Conservation (phyloP, 2,888 invertebrate species). For the Therioaphis trifolii region DNA sequence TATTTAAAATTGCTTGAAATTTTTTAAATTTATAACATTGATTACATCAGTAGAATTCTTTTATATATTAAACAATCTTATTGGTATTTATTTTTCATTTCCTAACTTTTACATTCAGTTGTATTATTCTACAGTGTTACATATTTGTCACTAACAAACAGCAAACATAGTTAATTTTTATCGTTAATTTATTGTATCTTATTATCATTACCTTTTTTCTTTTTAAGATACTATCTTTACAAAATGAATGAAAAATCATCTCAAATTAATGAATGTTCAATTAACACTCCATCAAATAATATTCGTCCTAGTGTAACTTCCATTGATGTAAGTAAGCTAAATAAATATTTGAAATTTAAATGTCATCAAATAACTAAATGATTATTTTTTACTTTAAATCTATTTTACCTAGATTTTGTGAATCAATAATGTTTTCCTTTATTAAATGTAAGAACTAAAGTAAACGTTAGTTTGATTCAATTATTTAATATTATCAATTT, state of each 20-base stretch:
- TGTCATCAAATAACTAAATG: neutral
- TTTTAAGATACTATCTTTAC: neutral
- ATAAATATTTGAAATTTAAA: neutral
- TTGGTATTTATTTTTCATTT: too few species aligned
- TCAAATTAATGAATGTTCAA: conserved; percentile 24
- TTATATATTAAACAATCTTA: too few species aligned
- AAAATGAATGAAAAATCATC: conserved; percentile 36
- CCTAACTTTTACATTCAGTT: too few species aligned
- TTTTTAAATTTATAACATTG: too few species aligned
- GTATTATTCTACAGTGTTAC: too few species aligned
- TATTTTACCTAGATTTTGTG: neutral
- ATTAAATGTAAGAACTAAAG: too few species aligned
- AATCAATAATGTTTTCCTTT: neutral
- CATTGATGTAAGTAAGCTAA: conserved; percentile 34
- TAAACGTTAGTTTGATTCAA: too few species aligned
- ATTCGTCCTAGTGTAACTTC: conserved; percentile 9
- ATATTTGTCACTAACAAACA: too few species aligned
- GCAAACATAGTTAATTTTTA: too few species aligned
- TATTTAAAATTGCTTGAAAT: too few species aligned
- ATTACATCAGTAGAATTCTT: too few species aligned
- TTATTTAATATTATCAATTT: neutral
- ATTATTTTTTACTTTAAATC: neutral
- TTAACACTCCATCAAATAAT: neutral
- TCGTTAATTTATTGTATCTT: too few species aligned
- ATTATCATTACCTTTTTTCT: neutral